Percentiles rank a stretch among this genome's conserved stretches.
These are phyloP conservation scores for Philopedon plagiatum DNA, from an alignment of 2,888 invertebrate species.

Conservation along the genomic window DNA sequence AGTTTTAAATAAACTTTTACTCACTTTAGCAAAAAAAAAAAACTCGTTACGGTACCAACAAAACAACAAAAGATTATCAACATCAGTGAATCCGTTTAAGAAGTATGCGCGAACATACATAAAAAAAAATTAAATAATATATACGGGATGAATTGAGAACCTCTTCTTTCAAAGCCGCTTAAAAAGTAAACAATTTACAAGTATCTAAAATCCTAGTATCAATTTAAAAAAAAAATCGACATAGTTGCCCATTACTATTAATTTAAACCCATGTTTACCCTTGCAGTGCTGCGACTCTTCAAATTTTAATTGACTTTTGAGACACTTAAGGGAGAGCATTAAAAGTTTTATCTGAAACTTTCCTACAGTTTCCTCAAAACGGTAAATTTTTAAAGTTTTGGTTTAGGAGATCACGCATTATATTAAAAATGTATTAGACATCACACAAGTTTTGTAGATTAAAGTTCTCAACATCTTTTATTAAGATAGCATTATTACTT, in stretches of 20 bases:
- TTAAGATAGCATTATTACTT: no score
- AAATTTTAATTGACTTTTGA: conserved; percentile 30
- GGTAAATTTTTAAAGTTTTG: conserved; percentile 28
- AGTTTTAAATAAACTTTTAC: no score
- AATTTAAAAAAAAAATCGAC: not conserved
- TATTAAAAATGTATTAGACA: not conserved
- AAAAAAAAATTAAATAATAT: no score
- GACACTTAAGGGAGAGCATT: conserved; percentile 19
- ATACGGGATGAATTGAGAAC: no score
- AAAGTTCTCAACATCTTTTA: not conserved
- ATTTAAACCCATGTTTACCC: conserved; percentile 3
- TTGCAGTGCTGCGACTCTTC: conserved; percentile 5
- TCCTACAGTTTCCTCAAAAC: conserved; percentile 24
- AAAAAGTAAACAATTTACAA: no score
- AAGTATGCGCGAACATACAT: no score
- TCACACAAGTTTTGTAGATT: not conserved
- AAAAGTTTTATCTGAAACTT: conserved; percentile 35
- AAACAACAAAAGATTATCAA: no score
- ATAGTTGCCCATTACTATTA: conserved; percentile 2
- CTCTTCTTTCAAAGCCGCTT: no score
- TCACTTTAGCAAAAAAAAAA: no score
- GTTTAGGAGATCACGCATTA: conserved; percentile 27
- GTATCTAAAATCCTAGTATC: not conserved
- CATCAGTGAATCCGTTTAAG: no score
- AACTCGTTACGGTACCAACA: no score